phyloP scores from a whole-genome alignment of 2,888 invertebrate genomes.

The Gortyna flavago region DNA sequence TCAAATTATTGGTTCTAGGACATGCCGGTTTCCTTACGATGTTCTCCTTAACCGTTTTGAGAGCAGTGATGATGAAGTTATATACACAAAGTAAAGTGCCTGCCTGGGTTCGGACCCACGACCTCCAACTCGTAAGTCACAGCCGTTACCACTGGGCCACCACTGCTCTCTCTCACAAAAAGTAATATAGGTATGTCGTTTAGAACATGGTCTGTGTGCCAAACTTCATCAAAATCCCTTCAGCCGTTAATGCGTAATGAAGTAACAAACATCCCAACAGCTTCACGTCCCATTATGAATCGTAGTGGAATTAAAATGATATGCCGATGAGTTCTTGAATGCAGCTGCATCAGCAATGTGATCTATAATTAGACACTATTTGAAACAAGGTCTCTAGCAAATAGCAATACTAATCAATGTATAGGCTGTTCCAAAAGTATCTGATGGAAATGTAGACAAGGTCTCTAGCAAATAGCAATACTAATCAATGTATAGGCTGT shows the following conservation, averaged over 20 bases:
- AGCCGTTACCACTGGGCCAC: too few species aligned
- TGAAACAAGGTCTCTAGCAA: conserved; percentile 12
- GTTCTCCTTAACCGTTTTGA: too few species aligned
- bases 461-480: background rate
- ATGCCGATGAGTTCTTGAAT: conserved; percentile 8
- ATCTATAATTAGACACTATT: conserved; percentile 19
- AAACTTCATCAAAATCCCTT: background rate
- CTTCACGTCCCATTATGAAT: background rate
- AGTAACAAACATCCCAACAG: background rate
- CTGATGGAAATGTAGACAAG: background rate
- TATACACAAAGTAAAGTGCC: too few species aligned
- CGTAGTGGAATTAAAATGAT: conserved; percentile 4
- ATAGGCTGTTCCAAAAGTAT: background rate
- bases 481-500: background rate
- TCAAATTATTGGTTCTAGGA: too few species aligned
- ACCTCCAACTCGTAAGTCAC: too few species aligned
- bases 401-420: background rate
- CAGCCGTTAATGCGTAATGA: background rate
- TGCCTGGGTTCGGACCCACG: too few species aligned
- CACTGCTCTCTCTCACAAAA: background rate
- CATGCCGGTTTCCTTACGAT: too few species aligned
- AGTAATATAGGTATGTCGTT: background rate
- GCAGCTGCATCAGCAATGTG: conserved; percentile 22
- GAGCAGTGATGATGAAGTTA: too few species aligned
- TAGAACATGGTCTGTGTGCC: background rate